A percentile compares a stretch with the other conserved stretches of the same genome.
Evolutionary conservation across 2,797 vertebrate species (phyloP).

Genomic region (Miichthys miiuy): DNA sequence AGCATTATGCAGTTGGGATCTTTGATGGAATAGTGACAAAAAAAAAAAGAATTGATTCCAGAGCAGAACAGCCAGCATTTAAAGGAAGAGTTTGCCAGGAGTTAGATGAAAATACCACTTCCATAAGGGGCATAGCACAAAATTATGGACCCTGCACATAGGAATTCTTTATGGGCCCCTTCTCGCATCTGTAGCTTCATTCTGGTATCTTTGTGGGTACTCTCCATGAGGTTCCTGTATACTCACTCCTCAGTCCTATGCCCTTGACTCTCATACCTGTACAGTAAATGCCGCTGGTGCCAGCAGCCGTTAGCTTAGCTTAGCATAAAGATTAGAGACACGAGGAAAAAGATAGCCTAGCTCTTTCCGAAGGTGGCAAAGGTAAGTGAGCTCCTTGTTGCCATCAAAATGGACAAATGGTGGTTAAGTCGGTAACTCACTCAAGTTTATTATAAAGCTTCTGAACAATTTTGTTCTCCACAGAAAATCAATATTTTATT

Average conservation of each 20-base stretch:
- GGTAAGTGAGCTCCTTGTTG: background rate
- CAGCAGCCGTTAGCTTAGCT: background rate
- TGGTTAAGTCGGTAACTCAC: background rate
- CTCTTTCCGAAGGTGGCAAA: background rate
- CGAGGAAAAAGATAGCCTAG: background rate
- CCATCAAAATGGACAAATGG: background rate
- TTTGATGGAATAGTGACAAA: conserved; percentile 31
- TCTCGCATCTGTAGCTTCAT: too few relatives aligned
- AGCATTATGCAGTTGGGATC: conserved; percentile 24
- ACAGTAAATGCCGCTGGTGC: background rate
- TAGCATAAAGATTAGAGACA: background rate
- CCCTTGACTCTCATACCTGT: background rate
- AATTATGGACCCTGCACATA: too few relatives aligned
- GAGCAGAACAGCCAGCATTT: conserved; percentile 5
- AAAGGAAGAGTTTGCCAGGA: background rate
- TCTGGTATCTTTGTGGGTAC: too few relatives aligned
- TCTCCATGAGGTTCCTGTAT: too few relatives aligned
- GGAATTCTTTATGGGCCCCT: too few relatives aligned
- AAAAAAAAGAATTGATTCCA: conserved; percentile 7
- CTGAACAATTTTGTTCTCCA: background rate
- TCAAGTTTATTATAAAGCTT: conserved; percentile 16
- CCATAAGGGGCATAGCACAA: too few relatives aligned
- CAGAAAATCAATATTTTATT: background rate
- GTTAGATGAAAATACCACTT: background rate
- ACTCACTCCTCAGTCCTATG: too few relatives aligned